Evolutionary conservation across 2,113 vertebrate genomes (phyloP), one percentile per base, ranked within the genome.

Genomic region (Melanostigma gelatinosum): DNA sequence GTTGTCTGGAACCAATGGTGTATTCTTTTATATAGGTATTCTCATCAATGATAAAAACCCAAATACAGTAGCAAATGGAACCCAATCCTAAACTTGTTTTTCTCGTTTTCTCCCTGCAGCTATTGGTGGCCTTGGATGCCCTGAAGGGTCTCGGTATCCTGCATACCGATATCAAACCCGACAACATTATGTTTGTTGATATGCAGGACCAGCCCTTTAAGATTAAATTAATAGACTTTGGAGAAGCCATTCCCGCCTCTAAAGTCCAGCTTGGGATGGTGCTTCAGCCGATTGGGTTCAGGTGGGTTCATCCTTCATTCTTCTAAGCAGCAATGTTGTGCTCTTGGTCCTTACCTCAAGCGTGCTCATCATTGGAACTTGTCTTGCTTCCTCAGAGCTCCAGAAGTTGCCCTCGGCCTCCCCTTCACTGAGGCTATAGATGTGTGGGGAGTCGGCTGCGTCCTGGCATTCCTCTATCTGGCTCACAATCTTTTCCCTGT

Each of bases 371-470:
- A 44, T 34, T 63, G 8, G 38, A 15, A 29, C 50, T 52, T 52
- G 20, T 52, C 50, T 52, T 71, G 36, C 46, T 27, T 55, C 29
- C 34, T 58, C 71, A 72, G 77, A n/a, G 77, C 80, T 48, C 83
- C 85, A 50, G 80, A 90, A 52, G 29, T 80, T 15, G 6, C 54
- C 29, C 75, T 85, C 1, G 76, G 82, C 40, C 60, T 83, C 11
- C 77, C 72, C 7, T 72, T 87, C 44, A 76, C 27, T 0, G 66
- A 82, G 16, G 63, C 62, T 9, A 42, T 76, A 8, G 85, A 85
- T 64, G 54, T 79, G 38, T 87, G 77, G 83, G 63, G 65, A 22
- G 13, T 83, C 0, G 74, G 74, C 40, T 84, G 67, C 4, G 1
- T 73, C 36, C 68, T 84, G n/a, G 67, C 50, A 6, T 85, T 54